A percentile compares a stretch with the other conserved stretches of the same genome.
phyloP scores from a whole-genome alignment of 2,797 vertebrate species.

The Bufotes viridis region DNA sequence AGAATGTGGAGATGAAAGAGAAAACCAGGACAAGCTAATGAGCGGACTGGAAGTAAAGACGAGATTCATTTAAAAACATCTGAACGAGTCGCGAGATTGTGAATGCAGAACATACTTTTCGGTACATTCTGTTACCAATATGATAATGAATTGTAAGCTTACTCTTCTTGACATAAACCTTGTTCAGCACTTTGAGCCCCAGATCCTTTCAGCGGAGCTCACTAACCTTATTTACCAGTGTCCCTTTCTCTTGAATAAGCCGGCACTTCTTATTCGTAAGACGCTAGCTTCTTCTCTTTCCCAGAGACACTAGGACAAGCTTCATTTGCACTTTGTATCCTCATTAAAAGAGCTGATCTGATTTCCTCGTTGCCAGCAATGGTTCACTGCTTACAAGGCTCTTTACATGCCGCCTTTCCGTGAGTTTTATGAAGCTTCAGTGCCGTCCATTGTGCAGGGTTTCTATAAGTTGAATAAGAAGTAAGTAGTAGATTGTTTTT shows the following conservation, averaged over 20 bases:
- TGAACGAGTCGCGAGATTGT: conserved; percentile 6
- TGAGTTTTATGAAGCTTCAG: neutral
- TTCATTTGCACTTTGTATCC: conserved; percentile 40
- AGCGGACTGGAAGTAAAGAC: conserved; percentile 5
- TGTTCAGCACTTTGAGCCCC: neutral
- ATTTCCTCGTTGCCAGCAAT: conserved; percentile 21
- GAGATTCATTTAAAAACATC: neutral
- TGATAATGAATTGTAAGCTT: neutral
- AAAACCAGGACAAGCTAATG: conserved; percentile 1
- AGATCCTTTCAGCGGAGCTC: neutral
- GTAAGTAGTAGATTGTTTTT: neutral
- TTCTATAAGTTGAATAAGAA: conserved; percentile 2
- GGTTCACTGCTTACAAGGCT: conserved; percentile 28
- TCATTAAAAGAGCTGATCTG: conserved; percentile 38
- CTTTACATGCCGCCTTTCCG: neutral
- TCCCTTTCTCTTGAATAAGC: conserved; percentile 13
- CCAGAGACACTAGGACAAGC: neutral
- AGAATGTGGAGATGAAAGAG: neutral
- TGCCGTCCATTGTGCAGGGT: neutral
- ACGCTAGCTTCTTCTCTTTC: neutral
- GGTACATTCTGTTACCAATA: conserved; percentile 35
- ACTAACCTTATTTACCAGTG: neutral
- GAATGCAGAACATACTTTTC: conserved; percentile 24
- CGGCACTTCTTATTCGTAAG: neutral
- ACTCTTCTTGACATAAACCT: conserved; percentile 26